Conservation (phyloP, 2,888 invertebrate species). For the Blera fallax region DNA sequence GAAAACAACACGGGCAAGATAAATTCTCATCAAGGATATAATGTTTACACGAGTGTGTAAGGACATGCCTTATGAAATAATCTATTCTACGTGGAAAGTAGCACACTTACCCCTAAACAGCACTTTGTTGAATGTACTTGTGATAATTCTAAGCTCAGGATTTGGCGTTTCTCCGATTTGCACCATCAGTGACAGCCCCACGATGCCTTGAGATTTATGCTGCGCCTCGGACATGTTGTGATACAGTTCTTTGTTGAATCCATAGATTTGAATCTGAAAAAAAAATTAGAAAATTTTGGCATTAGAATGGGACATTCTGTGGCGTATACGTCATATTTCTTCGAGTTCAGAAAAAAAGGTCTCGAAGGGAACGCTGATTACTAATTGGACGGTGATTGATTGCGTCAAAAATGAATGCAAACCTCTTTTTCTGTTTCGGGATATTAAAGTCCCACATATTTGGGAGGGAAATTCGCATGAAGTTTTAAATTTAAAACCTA, state of each 20-base stretch:
- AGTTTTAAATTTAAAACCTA: too few species aligned
- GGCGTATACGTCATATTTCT: neutral
- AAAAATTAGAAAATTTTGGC: neutral
- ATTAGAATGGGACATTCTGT: neutral
- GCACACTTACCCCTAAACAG: constrained; percentile 89
- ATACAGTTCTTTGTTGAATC: constrained; percentile 98
- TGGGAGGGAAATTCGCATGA: too few species aligned
- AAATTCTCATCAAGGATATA: neutral
- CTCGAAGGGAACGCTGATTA: too few species aligned
- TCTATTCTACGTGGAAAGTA: neutral
- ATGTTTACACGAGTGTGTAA: neutral
- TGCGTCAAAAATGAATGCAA: too few species aligned
- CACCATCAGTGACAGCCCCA: constrained; percentile 96
- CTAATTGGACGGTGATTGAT: too few species aligned
- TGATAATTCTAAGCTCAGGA: constrained; percentile 92
- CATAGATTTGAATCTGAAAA: constrained; percentile 95
- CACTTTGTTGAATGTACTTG: constrained; percentile 93
- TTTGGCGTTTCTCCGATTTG: constrained; percentile 94
- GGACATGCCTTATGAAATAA: neutral
- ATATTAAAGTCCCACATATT: too few species aligned
- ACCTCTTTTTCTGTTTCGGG: too few species aligned
- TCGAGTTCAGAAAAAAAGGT: too few species aligned
- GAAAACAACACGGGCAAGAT: neutral
- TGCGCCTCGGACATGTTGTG: constrained; percentile 98
- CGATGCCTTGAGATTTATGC: constrained; percentile 97